Conservation (phyloP, 37 sponge, comb jelly and placozoan genomes). For the Bolinopsis microptera region DNA sequence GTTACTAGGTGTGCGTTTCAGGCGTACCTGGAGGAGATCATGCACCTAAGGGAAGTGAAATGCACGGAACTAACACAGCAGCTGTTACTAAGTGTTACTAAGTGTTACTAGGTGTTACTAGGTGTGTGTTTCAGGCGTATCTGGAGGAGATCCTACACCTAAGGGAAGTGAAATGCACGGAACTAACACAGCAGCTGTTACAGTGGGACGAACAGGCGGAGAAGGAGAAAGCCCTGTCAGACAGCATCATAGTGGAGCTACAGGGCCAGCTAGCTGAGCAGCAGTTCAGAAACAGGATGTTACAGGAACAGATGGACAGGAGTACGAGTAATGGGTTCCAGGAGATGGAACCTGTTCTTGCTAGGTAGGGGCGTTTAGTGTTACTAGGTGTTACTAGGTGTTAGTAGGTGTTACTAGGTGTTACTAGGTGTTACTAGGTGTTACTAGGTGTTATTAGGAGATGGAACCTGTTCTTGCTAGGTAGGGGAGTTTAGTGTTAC, state of each 20-base stretch:
- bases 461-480: too few relatives aligned
- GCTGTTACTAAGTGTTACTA: too few relatives aligned
- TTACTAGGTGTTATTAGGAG: too few relatives aligned
- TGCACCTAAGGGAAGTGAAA: background rate
- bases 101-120: too few relatives aligned
- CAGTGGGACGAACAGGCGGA: constrained; percentile 34
- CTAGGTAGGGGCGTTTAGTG: constrained; percentile 27
- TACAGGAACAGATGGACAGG: background rate
- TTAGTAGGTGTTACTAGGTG: too few relatives aligned
- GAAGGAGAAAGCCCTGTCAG: constrained; percentile 10
- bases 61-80: background rate
- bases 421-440: too few relatives aligned
- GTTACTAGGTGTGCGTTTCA: too few relatives aligned
- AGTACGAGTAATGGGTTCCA: background rate
- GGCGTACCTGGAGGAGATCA: constrained; percentile 28
- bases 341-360: constrained; percentile 27
- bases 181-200: constrained; percentile 18
- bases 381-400: too few relatives aligned
- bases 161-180: constrained; percentile 34
- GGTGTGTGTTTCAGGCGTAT: constrained; percentile 24
- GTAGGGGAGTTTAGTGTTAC: too few relatives aligned
- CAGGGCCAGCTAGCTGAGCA: constrained; percentile 11
- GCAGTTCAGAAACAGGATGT: background rate
- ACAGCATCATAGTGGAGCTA: constrained; percentile 25
- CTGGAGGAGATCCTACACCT: constrained; percentile 46